Percentiles rank a stretch among this genome's conserved stretches.
Conservation (phyloP, 2,113 vertebrate genomes). For the Dipodomys ordii region DNA sequence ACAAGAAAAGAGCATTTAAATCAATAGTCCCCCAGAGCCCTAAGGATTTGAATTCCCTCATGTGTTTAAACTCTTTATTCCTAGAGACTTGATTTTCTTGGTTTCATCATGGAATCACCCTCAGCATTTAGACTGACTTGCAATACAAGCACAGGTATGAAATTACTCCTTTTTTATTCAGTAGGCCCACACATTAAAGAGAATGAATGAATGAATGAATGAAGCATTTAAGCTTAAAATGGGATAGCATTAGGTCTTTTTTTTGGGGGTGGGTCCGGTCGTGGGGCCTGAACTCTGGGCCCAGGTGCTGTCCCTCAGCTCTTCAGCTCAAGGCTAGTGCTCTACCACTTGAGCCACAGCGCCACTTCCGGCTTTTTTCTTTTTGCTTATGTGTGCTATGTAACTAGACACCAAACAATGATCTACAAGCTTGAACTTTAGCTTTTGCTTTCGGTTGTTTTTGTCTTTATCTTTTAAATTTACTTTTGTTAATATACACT, state of each 20-base stretch:
- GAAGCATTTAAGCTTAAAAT: slow-evolving; percentile 20
- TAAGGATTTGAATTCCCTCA: slow-evolving; percentile 40
- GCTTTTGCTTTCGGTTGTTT: too few relatives aligned
- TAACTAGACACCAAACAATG: too few relatives aligned
- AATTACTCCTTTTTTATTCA: background rate
- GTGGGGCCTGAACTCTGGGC: too few relatives aligned
- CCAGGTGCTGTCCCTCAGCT: too few relatives aligned
- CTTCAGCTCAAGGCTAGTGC: too few relatives aligned
- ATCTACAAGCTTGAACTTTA: background rate
- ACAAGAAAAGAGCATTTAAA: slow-evolving; percentile 43
- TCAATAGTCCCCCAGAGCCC: background rate
- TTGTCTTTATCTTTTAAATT: too few relatives aligned
- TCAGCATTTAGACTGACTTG: background rate
- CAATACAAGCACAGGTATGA: background rate
- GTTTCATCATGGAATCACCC: slow-evolving; percentile 8
- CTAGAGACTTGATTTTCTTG: background rate
- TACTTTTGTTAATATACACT: too few relatives aligned
- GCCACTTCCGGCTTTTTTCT: too few relatives aligned
- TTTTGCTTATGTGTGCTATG: too few relatives aligned
- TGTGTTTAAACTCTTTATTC: slow-evolving; percentile 23
- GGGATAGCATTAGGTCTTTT: background rate
- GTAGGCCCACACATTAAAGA: background rate
- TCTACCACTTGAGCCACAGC: too few relatives aligned
- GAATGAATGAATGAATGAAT: background rate
- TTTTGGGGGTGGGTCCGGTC: too few relatives aligned